Evolutionary conservation across 2,113 vertebrate genomes (phyloP).

Genomic region (Cheilinus undulatus): DNA sequence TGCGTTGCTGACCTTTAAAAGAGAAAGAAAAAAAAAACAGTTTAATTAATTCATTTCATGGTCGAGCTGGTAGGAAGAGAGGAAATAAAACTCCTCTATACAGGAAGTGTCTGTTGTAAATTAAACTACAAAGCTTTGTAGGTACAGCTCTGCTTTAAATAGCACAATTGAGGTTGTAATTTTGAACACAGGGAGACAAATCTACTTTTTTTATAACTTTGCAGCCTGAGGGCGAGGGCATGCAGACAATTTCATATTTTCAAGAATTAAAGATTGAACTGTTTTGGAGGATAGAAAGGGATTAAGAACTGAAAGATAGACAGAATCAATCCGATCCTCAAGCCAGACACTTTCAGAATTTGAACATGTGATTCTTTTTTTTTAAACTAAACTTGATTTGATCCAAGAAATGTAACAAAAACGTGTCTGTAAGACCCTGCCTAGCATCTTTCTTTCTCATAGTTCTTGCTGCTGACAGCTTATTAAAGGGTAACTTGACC

Average conservation of each 20-base stretch:
- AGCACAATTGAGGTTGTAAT: background rate
- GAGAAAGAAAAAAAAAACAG: constrained; percentile 14
- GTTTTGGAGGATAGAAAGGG: too few relatives aligned
- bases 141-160: constrained; percentile 17
- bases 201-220: background rate
- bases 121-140: constrained; percentile 1
- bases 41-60: constrained; percentile 48
- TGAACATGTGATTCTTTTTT: too few relatives aligned
- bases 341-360: background rate
- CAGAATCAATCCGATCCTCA: background rate
- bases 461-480: too few relatives aligned
- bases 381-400: too few relatives aligned
- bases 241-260: background rate
- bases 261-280: too few relatives aligned
- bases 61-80: constrained; percentile 26
- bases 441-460: too few relatives aligned
- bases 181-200: background rate
- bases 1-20: constrained; percentile 60
- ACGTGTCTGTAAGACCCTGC: too few relatives aligned
- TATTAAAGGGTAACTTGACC: too few relatives aligned
- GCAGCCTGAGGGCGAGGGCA: background rate
- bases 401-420: too few relatives aligned
- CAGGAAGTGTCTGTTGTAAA: constrained; percentile 30
- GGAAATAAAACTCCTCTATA: constrained; percentile 1
- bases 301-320: background rate